phyloP scores from a whole-genome alignment of 2,113 vertebrate species.

The Fulmarus glacialis region DNA sequence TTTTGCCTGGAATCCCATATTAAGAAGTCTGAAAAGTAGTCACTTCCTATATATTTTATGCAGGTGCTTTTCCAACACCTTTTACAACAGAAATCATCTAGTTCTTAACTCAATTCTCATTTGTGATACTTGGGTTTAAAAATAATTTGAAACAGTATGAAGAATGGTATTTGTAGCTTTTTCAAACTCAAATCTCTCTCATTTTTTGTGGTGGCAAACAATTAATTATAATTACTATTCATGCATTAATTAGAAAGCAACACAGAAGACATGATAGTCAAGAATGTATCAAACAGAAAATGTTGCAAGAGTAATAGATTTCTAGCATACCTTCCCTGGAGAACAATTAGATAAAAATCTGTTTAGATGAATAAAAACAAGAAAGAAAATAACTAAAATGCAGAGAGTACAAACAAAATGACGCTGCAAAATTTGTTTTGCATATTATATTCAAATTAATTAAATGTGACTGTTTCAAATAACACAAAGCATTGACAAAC shows the following conservation, averaged over 20 bases:
- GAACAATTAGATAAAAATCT: conserved; percentile 64
- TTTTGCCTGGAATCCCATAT: background rate
- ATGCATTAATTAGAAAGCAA: conserved; percentile 53
- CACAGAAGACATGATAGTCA: background rate
- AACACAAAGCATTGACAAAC: background rate
- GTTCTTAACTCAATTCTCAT: background rate
- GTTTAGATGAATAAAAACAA: conserved; percentile 46
- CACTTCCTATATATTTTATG: background rate
- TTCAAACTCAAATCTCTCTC: conserved; percentile 32
- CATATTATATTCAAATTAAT: background rate
- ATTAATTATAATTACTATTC: conserved; percentile 52
- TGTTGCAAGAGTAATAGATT: conserved; percentile 22
- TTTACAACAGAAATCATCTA: background rate
- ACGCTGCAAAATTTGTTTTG: background rate
- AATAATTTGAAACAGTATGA: background rate
- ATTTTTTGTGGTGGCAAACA: background rate
- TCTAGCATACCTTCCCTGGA: conserved; percentile 42
- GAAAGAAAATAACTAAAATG: background rate
- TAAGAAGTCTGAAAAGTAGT: no score
- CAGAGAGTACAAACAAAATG: background rate
- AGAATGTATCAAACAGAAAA: conserved; percentile 26
- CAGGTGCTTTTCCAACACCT: background rate
- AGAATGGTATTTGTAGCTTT: background rate
- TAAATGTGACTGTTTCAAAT: background rate
- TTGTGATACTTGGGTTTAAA: background rate